Conservation (phyloP, 2,888 invertebrate species). For the Amphimallon solstitiale region DNA sequence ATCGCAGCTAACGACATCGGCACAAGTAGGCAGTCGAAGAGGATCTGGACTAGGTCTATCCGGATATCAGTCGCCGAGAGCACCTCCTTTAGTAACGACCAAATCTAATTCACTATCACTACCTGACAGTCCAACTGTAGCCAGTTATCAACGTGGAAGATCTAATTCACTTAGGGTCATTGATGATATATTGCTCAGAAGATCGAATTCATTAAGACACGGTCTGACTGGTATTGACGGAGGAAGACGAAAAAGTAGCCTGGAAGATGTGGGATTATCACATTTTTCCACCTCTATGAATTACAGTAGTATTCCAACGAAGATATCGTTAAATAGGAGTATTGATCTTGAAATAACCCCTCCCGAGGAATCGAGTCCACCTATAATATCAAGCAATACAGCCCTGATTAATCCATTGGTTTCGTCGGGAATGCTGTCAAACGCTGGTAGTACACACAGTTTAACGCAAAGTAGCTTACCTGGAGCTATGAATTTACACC, state of each 20-base stretch:
- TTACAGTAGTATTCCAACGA: conserved; percentile 80
- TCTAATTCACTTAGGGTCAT: conserved; percentile 89
- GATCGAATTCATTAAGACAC: conserved; percentile 86
- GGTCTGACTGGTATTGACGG: conserved; percentile 75
- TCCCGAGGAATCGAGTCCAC: conserved; percentile 68
- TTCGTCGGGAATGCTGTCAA: conserved; percentile 53
- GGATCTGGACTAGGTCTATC: conserved; percentile 75
- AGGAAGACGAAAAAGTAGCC: conserved; percentile 79
- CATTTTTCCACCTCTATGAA: conserved; percentile 78
- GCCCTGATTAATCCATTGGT: conserved; percentile 64
- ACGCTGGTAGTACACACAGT: conserved; percentile 59
- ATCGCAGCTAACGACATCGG: conserved; percentile 69
- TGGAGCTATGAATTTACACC: conserved; percentile 51
- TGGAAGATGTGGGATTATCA: conserved; percentile 86
- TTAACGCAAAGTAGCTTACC: conserved; percentile 56
- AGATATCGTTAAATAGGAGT: conserved; percentile 86
- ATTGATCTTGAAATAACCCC: conserved; percentile 80
- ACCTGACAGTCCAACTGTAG: conserved; percentile 87
- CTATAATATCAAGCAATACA: conserved; percentile 67
- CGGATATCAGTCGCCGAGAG: conserved; percentile 73
- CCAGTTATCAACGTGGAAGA: conserved; percentile 80
- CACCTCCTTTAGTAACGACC: conserved; percentile 81
- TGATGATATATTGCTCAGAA: conserved; percentile 83
- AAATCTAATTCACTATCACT: conserved; percentile 90
- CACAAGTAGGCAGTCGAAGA: conserved; percentile 69